phyloP scores from a whole-genome alignment of 2,113 vertebrate genomes.

The Mormoops blainvillei region DNA sequence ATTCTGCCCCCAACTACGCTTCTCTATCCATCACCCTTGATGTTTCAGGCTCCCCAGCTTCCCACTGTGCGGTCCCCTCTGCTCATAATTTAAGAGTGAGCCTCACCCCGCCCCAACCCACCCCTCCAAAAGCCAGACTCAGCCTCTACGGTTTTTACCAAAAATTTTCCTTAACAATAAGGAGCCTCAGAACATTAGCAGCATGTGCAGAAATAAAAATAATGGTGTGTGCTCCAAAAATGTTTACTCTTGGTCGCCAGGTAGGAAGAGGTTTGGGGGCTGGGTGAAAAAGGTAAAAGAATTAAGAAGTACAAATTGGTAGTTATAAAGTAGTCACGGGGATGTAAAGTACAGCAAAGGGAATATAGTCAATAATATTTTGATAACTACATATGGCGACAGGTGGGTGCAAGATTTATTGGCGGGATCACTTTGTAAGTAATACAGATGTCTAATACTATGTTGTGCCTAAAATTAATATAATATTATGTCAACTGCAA shows the following conservation, averaged over 20 bases:
- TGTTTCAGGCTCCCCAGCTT: neutral
- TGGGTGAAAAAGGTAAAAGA: neutral
- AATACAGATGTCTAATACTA: neutral
- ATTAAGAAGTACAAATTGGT: neutral
- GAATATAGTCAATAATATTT: neutral
- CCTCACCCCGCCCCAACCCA: neutral
- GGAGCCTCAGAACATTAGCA: neutral
- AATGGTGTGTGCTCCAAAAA: neutral
- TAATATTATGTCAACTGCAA: neutral
- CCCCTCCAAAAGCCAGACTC: neutral
- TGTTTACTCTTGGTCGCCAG: neutral
- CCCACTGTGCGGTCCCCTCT: neutral
- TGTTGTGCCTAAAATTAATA: neutral
- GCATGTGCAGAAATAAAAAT: constrained; percentile 1
- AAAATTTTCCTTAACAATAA: neutral
- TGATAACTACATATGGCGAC: neutral
- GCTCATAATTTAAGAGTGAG: neutral
- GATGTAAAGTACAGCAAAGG: neutral
- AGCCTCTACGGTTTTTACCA: neutral
- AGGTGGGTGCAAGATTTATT: neutral
- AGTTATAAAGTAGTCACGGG: neutral
- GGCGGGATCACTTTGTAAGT: neutral
- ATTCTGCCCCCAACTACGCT: neutral
- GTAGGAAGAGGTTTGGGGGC: neutral
- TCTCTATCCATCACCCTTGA: neutral